Conservation (phyloP, 2,113 vertebrate genomes). For the Chaenocephalus aceratus region DNA sequence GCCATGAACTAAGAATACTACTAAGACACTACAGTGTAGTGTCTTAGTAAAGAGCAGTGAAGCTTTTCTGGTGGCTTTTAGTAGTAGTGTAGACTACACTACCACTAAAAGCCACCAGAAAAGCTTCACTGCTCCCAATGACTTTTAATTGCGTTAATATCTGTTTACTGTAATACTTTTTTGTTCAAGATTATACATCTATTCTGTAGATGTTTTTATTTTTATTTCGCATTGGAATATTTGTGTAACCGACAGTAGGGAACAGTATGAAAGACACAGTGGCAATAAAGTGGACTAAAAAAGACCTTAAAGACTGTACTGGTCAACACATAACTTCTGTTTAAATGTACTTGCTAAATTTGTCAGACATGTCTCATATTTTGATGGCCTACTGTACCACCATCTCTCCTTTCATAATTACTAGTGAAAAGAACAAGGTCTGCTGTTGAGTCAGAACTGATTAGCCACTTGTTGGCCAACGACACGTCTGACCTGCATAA, state of each 20-base stretch:
- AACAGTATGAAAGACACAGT: background rate
- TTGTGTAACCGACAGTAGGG: background rate
- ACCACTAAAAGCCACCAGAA: background rate
- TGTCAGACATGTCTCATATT: slow-evolving; percentile 25
- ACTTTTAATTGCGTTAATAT: too few relatives aligned
- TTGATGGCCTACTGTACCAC: slow-evolving; percentile 4
- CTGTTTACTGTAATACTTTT: too few relatives aligned
- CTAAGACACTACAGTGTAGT: background rate
- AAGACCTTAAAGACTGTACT: slow-evolving; percentile 18
- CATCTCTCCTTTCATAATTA: slow-evolving; percentile 26
- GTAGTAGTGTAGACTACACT: too few relatives aligned
- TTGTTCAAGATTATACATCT: too few relatives aligned
- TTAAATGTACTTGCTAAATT: slow-evolving; percentile 30
- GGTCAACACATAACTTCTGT: slow-evolving; percentile 1
- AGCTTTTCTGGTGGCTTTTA: too few relatives aligned
- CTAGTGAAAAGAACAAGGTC: slow-evolving; percentile 30
- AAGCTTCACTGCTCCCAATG: background rate
- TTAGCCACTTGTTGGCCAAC: slow-evolving; percentile 21
- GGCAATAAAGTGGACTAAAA: slow-evolving; percentile 5
- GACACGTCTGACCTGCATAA: slow-evolving; percentile 3
- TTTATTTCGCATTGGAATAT: background rate
- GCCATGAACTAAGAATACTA: background rate
- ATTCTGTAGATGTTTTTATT: slow-evolving; percentile 1
- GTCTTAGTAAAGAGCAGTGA: too few relatives aligned
- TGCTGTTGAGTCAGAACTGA: slow-evolving; percentile 33